Evolutionary conservation across 2,797 vertebrate genomes (phyloP), one percentile per base, ranked within the genome.

Genomic region (Thamnophis elegans): DNA sequence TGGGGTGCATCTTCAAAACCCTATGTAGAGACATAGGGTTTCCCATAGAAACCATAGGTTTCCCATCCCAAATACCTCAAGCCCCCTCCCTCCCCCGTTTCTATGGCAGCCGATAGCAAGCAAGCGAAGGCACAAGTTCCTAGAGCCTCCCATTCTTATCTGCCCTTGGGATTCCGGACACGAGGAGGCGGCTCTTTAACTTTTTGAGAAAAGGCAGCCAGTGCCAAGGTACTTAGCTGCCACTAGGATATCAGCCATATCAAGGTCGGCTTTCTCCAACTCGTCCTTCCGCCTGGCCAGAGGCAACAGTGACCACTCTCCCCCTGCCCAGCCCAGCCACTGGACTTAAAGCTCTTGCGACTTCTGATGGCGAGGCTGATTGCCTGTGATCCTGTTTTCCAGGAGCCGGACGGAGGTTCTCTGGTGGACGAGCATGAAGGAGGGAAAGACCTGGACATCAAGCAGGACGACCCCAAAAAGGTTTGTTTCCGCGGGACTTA

Each of bases 391-490:
- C 20, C 73, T 82, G 73, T 88, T 94, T 93, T n/a, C 0, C 95
- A 98, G 98, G 97, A 97, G 94, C 42, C 73, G 25, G 96, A 96
- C 12, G 96, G 86, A 91, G 96, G 94, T 92, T 87, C 95, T 32
- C 93, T 90, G 87, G 95, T 96, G 95, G 53, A 68, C 92, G 96
- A 92, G 94, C 94, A 93, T 88, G 97, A 97, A 92, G 91, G 94
- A 25, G 91, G 93, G 26, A 92, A 95, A 94, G 92, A 95, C 36
- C 96, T 95, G 95, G 98, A 98, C 96, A 92, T 95, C 82, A 98
- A 97, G 68, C 97, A 97, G 96, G 98, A 98, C 96, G 97, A 98
- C 90, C 97, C 98, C n/a, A 98, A 97, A 96, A 97, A 98, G 97
- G 98, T 98, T 94, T 85, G 97, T n/a, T 97, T 93, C 9, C 5